Percentiles rank a stretch among this genome's conserved stretches.
Conservation (phyloP, 2,797 vertebrate species). For the Schizothorax lantsangensis region DNA sequence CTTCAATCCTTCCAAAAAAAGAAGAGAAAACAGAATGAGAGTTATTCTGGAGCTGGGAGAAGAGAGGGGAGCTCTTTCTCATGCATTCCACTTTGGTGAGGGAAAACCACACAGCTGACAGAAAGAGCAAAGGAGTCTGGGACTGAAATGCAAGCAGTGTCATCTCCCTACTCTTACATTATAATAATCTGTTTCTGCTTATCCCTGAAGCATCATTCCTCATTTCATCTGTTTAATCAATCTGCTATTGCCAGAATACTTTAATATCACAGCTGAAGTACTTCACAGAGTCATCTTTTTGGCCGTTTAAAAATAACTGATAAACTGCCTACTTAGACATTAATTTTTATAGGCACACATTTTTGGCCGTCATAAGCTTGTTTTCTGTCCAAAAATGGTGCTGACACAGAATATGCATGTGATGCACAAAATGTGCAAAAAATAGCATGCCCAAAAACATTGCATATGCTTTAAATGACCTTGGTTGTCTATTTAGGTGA, state of each 20-base stretch:
- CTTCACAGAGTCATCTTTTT: not conserved
- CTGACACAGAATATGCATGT: not conserved
- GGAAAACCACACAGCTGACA: conserved; percentile 24
- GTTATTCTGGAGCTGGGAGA: conserved; percentile 77
- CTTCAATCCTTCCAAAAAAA: conserved; percentile 54
- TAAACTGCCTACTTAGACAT: not conserved
- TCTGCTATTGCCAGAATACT: conserved; percentile 1
- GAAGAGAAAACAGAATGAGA: conserved; percentile 50
- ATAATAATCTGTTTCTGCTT: conserved; percentile 45
- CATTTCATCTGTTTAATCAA: conserved; percentile 9
- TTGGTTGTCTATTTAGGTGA: not conserved
- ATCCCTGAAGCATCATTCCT: not conserved
- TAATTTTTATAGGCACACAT: not conserved
- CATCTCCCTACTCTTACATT: conserved; percentile 23
- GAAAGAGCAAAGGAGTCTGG: conserved; percentile 26
- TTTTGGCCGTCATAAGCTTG: not conserved
- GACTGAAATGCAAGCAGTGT: not conserved
- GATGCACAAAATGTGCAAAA: not conserved
- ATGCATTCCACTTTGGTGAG: conserved; percentile 69
- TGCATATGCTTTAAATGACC: not conserved
- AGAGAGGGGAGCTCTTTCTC: conserved; percentile 71
- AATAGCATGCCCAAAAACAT: not conserved
- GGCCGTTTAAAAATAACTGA: conserved; percentile 1
- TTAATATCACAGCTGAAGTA: not conserved
- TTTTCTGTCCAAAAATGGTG: not conserved